Percentiles rank a stretch among this genome's conserved stretches.
Evolutionary conservation across 2,888 invertebrate genomes (phyloP).

Genomic region (Trisateles emortualis): DNA sequence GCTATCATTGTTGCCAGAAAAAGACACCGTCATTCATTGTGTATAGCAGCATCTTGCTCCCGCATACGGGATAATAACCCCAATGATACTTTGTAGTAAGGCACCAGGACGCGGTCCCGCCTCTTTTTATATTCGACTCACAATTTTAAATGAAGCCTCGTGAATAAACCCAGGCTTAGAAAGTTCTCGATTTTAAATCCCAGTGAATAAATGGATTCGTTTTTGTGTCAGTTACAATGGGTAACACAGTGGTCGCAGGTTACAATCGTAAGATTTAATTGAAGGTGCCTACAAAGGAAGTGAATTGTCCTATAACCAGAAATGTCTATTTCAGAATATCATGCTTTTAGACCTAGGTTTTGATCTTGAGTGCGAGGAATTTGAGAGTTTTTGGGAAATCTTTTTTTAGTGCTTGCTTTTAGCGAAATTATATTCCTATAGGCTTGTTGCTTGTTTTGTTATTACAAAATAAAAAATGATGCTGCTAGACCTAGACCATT

Average conservation of each 20-base stretch:
- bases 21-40: slow-evolving; percentile 42
- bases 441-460: too few relatives aligned
- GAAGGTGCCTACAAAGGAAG: slow-evolving; percentile 1
- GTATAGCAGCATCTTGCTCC: slow-evolving; percentile 48
- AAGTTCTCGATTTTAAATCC: slow-evolving; percentile 63
- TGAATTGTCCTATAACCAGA: not conserved
- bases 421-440: too few relatives aligned
- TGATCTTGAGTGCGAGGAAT: too few relatives aligned
- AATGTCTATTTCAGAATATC: too few relatives aligned
- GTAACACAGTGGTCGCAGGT: slow-evolving; percentile 11
- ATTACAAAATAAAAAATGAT: too few relatives aligned
- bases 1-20: slow-evolving; percentile 53
- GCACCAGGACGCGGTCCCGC: slow-evolving; percentile 51
- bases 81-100: slow-evolving; percentile 56
- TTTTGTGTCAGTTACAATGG: slow-evolving; percentile 29
- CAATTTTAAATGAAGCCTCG: slow-evolving; percentile 65
- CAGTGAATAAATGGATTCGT: slow-evolving; percentile 48
- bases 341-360: too few relatives aligned
- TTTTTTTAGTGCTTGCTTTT: too few relatives aligned
- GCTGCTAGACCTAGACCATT: too few relatives aligned
- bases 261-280: slow-evolving; percentile 16
- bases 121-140: slow-evolving; percentile 68
- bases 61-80: slow-evolving; percentile 53
- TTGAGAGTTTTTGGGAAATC: too few relatives aligned
- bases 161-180: slow-evolving; percentile 59